Evolutionary conservation across 2,797 vertebrate genomes (phyloP).

Genomic region (Myotis pilosus): DNA sequence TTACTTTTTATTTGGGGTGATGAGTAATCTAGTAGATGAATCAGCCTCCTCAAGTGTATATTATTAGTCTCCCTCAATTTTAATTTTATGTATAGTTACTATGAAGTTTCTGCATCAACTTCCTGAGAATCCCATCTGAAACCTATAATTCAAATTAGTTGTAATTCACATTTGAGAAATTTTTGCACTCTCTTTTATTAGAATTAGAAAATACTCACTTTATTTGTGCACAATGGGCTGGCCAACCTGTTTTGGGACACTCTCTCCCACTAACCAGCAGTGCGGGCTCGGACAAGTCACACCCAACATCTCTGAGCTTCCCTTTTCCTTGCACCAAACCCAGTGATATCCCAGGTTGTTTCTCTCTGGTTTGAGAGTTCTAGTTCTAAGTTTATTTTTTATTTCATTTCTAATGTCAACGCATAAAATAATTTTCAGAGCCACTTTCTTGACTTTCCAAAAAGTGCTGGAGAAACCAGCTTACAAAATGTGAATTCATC

Average conservation of each 20-base stretch:
- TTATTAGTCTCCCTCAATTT: background rate
- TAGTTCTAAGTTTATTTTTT: background rate
- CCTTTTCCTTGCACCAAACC: background rate
- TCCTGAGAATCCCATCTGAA: constrained; percentile 1
- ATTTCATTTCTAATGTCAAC: background rate
- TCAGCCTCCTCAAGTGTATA: background rate
- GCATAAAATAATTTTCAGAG: background rate
- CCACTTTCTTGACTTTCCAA: background rate
- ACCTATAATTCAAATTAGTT: background rate
- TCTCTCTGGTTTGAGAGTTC: background rate
- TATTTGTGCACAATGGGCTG: background rate
- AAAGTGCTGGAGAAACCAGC: background rate
- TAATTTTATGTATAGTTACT: background rate
- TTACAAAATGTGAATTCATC: background rate
- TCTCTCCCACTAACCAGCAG: background rate
- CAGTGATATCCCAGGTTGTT: background rate
- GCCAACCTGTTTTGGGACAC: background rate
- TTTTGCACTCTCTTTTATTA: background rate
- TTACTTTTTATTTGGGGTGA: background rate
- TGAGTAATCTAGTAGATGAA: background rate
- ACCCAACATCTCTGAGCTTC: background rate
- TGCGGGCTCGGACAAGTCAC: background rate
- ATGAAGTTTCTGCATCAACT: background rate
- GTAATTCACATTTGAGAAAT: background rate
- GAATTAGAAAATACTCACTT: background rate